These are phyloP conservation scores for Cheilosia vernalis DNA, from an alignment of 2,888 invertebrate species.

Conservation along the genomic window DNA sequence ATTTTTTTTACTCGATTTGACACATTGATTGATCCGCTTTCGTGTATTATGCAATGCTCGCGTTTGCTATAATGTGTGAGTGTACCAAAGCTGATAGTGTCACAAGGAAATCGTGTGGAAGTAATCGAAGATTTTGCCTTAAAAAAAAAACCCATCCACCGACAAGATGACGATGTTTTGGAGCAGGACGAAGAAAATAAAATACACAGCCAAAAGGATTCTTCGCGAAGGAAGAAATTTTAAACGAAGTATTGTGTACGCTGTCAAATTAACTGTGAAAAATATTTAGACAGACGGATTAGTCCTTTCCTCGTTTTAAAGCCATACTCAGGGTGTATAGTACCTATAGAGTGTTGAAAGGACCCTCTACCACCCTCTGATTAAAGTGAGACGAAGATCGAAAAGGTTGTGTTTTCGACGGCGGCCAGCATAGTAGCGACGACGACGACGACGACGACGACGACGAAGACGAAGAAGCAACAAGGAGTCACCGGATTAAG, in stretches of 20 bases:
- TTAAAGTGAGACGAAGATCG: constrained; percentile 71
- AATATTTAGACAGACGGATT: constrained; percentile 75
- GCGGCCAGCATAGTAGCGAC: constrained; percentile 18
- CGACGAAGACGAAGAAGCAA: constrained; percentile 45
- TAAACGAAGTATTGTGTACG: constrained; percentile 75
- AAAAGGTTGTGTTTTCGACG: constrained; percentile 52
- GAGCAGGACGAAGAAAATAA: constrained; percentile 11
- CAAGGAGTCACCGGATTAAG: constrained; percentile 63
- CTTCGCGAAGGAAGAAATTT: constrained; percentile 50
- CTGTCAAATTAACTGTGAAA: constrained; percentile 75
- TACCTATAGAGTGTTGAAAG: constrained; percentile 16
- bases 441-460: not conserved
- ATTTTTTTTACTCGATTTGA: constrained; percentile 78
- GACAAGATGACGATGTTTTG: constrained; percentile 29
- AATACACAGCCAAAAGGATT: constrained; percentile 41
- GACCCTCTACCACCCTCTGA: constrained; percentile 31
- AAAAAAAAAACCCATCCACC: constrained; percentile 9
- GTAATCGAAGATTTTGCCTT: constrained; percentile 75
- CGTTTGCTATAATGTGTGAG: constrained; percentile 11
- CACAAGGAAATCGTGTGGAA: constrained; percentile 76
- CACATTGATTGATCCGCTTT: constrained; percentile 79
- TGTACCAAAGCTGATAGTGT: constrained; percentile 58
- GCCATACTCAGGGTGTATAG: constrained; percentile 23
- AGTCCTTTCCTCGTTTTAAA: constrained; percentile 63
- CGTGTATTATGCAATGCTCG: constrained; percentile 57